Evolutionary conservation across 2,888 invertebrate genomes (phyloP).

Genomic region (Xestia sexstrigata): DNA sequence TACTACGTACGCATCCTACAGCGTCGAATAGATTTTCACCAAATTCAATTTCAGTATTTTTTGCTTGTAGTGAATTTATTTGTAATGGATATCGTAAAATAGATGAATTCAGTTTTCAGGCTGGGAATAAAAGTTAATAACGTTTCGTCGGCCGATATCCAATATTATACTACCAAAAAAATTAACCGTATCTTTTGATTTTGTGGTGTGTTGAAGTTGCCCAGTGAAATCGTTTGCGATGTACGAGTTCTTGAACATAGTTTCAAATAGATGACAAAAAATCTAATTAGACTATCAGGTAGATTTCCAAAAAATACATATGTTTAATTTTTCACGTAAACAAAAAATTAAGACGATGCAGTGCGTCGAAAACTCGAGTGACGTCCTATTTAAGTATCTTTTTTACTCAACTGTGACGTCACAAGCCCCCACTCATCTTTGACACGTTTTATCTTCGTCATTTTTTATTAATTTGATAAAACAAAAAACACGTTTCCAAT

Average conservation of each 20-base stretch:
- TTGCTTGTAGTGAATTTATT: slow-evolving; percentile 55
- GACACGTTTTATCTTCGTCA: too few species aligned
- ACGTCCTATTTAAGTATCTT: too few species aligned
- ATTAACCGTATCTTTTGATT: neutral
- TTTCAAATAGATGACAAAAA: too few species aligned
- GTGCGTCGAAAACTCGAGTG: too few species aligned
- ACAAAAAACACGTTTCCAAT: too few species aligned
- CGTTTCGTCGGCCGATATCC: neutral
- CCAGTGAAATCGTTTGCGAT: neutral
- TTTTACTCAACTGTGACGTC: too few species aligned
- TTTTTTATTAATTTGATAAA: too few species aligned
- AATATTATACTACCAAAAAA: neutral
- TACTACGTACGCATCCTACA: slow-evolving; percentile 38
- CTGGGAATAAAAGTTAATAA: slow-evolving; percentile 4
- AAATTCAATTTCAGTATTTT: slow-evolving; percentile 59
- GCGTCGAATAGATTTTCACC: slow-evolving; percentile 56
- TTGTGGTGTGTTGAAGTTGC: neutral
- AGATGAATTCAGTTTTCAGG: slow-evolving; percentile 27
- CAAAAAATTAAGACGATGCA: too few species aligned
- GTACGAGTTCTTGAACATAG: neutral
- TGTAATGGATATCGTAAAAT: slow-evolving; percentile 48
- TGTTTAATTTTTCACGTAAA: too few species aligned
- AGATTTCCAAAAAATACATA: too few species aligned
- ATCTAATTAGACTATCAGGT: too few species aligned
- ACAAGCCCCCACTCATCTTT: too few species aligned